A percentile compares a stretch with the other conserved stretches of the same genome.
These are phyloP conservation scores for Dolomedes plantarius DNA, from an alignment of 2,888 invertebrate species.

Conservation along the genomic window DNA sequence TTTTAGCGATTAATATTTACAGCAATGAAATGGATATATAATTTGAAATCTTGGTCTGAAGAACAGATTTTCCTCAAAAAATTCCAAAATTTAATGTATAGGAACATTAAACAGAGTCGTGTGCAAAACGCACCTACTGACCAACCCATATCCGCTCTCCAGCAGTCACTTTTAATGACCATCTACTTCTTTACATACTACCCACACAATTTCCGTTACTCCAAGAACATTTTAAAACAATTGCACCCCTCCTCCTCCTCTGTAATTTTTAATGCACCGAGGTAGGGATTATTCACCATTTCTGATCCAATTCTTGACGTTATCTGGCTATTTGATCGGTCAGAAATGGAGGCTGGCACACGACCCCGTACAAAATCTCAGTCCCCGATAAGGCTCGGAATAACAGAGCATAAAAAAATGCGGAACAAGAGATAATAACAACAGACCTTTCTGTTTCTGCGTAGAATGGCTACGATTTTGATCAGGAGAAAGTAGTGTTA, in stretches of 20 bases:
- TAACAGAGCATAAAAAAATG: neutral
- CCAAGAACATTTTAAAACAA: neutral
- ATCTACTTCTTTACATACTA: too few relatives aligned
- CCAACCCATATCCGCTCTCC: too few relatives aligned
- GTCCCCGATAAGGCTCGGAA: neutral
- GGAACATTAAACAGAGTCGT: too few relatives aligned
- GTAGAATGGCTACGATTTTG: neutral
- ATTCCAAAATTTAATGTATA: too few relatives aligned
- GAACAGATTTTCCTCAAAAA: too few relatives aligned
- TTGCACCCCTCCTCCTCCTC: neutral
- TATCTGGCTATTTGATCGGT: neutral
- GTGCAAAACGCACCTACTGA: too few relatives aligned
- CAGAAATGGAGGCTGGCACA: neutral
- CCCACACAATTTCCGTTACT: too few relatives aligned
- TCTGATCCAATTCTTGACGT: neutral
- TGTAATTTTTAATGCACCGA: neutral
- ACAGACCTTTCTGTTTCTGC: slow-evolving; percentile 9
- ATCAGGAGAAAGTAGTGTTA: neutral
- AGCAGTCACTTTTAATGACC: too few relatives aligned
- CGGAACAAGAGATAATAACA: slow-evolving; percentile 13
- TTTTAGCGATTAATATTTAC: too few relatives aligned
- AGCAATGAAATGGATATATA: too few relatives aligned
- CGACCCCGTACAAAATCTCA: neutral
- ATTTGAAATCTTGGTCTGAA: too few relatives aligned
- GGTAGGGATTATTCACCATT: neutral